These are phyloP conservation scores for Spilarctia lutea DNA, from an alignment of 2,888 invertebrate genomes.

Conservation along the genomic window DNA sequence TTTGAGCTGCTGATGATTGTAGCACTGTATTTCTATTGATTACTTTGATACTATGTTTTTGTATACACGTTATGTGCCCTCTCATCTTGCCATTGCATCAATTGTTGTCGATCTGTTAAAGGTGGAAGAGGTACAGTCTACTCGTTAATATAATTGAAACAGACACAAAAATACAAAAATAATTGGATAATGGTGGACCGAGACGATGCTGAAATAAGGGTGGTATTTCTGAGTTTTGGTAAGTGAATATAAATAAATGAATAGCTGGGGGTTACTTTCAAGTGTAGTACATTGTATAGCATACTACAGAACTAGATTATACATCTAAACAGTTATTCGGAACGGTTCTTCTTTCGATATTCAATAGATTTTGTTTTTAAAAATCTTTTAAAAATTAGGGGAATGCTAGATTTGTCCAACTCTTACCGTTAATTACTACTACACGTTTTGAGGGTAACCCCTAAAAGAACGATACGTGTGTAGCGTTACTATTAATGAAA, in stretches of 20 bases:
- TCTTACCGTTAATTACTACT: background rate
- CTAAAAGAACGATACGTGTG: constrained; percentile 16
- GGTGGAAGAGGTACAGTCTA: constrained; percentile 70
- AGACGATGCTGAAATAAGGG: constrained; percentile 53
- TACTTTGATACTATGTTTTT: constrained; percentile 57
- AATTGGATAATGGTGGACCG: constrained; percentile 52
- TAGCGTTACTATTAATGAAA: background rate
- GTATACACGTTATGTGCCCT: constrained; percentile 60
- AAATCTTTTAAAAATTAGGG: background rate
- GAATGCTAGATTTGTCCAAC: background rate
- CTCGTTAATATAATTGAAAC: constrained; percentile 59
- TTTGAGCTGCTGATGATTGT: constrained; percentile 12
- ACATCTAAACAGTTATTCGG: background rate
- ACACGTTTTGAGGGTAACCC: constrained; percentile 48
- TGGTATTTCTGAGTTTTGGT: constrained; percentile 61
- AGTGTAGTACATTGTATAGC: constrained; percentile 17
- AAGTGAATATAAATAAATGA: constrained; percentile 55
- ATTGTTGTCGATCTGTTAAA: constrained; percentile 82
- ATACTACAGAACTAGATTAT: background rate
- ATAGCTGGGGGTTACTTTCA: constrained; percentile 42
- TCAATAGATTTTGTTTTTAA: background rate
- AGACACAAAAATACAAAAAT: constrained; percentile 58
- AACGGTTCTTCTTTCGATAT: background rate
- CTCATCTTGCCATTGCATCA: constrained; percentile 71
- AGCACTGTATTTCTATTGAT: constrained; percentile 31